Percentiles rank a stretch among this genome's conserved stretches.
Evolutionary conservation across 2,113 vertebrate species (phyloP).

Genomic region (Trachemys scripta): DNA sequence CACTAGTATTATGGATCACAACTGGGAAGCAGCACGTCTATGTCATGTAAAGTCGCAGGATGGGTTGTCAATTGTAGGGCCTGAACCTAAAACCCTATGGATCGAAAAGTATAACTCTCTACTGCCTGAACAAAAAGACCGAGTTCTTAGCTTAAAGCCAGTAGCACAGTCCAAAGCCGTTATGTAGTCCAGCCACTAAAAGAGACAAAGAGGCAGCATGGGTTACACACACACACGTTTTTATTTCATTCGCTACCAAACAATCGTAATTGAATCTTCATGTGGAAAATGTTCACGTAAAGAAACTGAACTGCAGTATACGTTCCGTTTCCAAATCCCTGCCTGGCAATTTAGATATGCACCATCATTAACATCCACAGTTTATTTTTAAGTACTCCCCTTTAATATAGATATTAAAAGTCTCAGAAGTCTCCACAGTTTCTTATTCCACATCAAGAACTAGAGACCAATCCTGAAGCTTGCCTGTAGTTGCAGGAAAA

Average conservation of each 20-base stretch:
- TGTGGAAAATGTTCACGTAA: background rate
- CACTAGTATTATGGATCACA: background rate
- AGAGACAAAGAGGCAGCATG: background rate
- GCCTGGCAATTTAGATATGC: too few species aligned
- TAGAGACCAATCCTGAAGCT: background rate
- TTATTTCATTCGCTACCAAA: background rate
- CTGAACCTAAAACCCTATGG: background rate
- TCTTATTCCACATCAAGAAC: background rate
- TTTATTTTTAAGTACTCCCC: background rate
- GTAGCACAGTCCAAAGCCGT: accelerated
- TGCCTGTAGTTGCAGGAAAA: background rate
- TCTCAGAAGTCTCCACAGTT: background rate
- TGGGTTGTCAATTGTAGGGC: background rate
- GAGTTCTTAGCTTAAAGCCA: background rate
- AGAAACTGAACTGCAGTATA: background rate
- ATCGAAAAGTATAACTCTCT: background rate
- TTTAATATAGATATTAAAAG: background rate
- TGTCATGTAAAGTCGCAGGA: background rate
- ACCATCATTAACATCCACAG: background rate
- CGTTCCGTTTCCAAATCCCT: too few species aligned
- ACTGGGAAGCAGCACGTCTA: background rate
- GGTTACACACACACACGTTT: background rate
- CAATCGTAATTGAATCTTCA: background rate
- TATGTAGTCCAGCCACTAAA: background rate
- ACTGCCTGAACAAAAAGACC: background rate